Base-by-base conservation (phyloP, 2,888 invertebrate species). In the Drosophila stalkeri region DNA sequence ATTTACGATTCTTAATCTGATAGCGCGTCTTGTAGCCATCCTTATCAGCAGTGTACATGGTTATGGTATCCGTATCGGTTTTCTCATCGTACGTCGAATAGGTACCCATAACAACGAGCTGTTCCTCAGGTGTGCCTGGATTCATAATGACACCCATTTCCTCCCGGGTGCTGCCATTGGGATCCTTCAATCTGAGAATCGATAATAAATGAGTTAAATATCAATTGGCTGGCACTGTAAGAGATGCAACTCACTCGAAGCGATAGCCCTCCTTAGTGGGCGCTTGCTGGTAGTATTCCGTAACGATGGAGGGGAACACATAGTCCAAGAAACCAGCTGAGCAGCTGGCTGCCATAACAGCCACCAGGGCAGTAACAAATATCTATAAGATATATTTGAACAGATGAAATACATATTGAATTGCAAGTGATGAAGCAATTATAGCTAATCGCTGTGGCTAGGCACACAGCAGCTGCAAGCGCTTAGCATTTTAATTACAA, bases 1-100 rank as follows among this genome's bases (percentile, higher is more conserved):
- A 71, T 73, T 91, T 92, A 51, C 92, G 91, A 39, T 91, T 91
- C 79, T 92, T 93, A 35, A 92, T 77, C 74, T 80, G 75, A 37
- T 91, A 91, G 31, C 90, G 89, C 3, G 93, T 66, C 47, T 91
- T 91, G 75, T 93, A 93, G 56, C 93, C 93, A 74, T 91, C 90
- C 72, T 93, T 93, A 59, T 93, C 93, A 59, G 93, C 93, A 4
- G 92, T 93, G 74, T 93, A 93, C 92, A 92, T 92, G 9, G 92
- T 92, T 4, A 91, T 81, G 14, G 91, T 90, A 20, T 92, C 92
- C 37, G 75, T 91, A 1, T 91, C 88, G 59, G 92, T 90, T 67
- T 91, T 91, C 70, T 92, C 91, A 72, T 92, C 91, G n/a, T 90
- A 91, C 2, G 71, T 71, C 6, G 89, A 78, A 72, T 91, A 92